These are phyloP conservation scores for Bubalus kerabau DNA, from an alignment of 2,113 vertebrate genomes.

Conservation along the genomic window DNA sequence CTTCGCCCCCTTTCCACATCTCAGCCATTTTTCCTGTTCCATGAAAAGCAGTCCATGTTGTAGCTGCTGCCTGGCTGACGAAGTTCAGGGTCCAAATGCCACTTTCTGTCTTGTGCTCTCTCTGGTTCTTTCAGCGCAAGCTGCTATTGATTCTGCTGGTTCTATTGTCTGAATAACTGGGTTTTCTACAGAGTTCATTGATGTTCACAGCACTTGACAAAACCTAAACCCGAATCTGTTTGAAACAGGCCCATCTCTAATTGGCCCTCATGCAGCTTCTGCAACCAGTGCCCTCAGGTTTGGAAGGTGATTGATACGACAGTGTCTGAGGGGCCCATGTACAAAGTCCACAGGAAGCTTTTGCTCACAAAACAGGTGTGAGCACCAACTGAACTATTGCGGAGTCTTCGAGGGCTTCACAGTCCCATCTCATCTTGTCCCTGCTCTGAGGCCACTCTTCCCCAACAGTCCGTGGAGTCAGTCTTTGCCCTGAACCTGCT, in stretches of 20 bases:
- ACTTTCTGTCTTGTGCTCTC: not conserved
- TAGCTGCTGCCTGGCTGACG: no score
- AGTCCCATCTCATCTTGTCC: not conserved
- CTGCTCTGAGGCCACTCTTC: not conserved
- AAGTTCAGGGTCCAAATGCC: not conserved
- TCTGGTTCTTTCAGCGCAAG: not conserved
- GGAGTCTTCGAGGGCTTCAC: not conserved
- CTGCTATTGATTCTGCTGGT: not conserved
- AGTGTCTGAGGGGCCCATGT: no score
- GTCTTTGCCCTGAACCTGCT: not conserved
- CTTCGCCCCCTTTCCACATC: not conserved
- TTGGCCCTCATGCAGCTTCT: fast-evolving
- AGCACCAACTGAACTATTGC: not conserved
- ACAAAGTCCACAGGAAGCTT: not conserved
- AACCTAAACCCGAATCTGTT: not conserved
- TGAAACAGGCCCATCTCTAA: not conserved
- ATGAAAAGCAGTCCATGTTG: fast-evolving
- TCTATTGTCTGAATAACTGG: not conserved
- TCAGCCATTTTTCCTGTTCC: not conserved
- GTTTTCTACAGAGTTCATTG: not conserved
- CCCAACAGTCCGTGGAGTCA: not conserved
- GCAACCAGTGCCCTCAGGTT: not conserved
- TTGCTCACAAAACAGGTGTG: not conserved
- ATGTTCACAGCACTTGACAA: not conserved
- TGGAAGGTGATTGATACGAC: fast-evolving